A percentile compares a stretch with the other conserved stretches of the same genome.
Evolutionary conservation across 2,888 invertebrate species (phyloP).

Genomic region (Xanthostigma xanthostigma): DNA sequence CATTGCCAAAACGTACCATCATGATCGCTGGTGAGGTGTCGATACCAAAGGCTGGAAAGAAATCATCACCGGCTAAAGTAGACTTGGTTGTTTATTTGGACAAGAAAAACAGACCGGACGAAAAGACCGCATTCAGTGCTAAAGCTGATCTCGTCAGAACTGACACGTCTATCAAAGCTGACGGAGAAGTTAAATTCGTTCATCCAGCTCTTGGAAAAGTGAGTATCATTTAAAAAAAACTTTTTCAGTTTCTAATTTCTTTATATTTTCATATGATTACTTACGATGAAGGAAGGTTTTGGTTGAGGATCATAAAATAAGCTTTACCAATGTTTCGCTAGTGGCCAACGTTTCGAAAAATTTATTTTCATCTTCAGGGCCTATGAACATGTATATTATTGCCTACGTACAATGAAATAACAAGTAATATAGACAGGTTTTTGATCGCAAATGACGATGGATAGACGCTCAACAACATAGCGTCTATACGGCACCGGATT

Average conservation of each 20-base stretch:
- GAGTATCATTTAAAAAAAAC: constrained; percentile 3
- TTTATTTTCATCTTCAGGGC: too few relatives aligned
- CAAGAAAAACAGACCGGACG: constrained; percentile 52
- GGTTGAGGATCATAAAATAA: too few relatives aligned
- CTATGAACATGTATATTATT: too few relatives aligned
- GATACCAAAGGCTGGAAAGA: constrained; percentile 16
- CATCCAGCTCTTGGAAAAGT: constrained; percentile 53
- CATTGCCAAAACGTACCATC: constrained; percentile 52
- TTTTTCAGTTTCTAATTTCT: constrained; percentile 6
- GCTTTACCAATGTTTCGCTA: too few relatives aligned
- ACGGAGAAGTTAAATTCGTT: constrained; percentile 44
- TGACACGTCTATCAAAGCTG: constrained; percentile 31
- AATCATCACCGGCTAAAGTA: constrained; percentile 41
- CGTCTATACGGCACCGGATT: too few relatives aligned
- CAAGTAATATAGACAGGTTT: too few relatives aligned
- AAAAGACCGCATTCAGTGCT: constrained; percentile 44
- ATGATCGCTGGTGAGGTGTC: constrained; percentile 36
- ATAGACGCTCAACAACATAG: too few relatives aligned
- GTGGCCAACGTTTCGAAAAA: too few relatives aligned
- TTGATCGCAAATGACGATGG: too few relatives aligned
- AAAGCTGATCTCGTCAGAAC: constrained; percentile 34
- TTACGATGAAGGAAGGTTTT: background rate
- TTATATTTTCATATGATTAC: constrained; percentile 8
- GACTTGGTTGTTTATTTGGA: constrained; percentile 53
- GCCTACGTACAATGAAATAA: too few relatives aligned